phyloP scores from a whole-genome alignment of 2,888 invertebrate genomes.

The Lepidonotus clava region DNA sequence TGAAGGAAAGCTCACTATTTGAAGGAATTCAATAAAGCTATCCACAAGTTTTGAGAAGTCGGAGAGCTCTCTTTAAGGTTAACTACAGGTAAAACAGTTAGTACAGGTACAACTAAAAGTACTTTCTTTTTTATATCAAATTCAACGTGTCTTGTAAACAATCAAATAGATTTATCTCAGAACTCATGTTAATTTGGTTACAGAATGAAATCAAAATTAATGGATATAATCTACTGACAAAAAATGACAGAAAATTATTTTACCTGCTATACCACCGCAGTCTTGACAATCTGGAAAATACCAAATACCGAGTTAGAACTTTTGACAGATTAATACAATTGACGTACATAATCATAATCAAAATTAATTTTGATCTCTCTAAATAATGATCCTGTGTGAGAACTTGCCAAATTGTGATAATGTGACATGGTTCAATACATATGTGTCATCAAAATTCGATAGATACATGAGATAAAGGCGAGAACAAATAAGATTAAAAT shows the following conservation, averaged over 20 bases:
- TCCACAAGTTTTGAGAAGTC: neutral
- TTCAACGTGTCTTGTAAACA: neutral
- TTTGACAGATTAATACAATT: too few species aligned
- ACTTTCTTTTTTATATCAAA: neutral
- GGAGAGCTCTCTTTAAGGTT: neutral
- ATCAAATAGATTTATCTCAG: neutral
- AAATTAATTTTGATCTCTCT: too few species aligned
- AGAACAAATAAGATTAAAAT: too few species aligned
- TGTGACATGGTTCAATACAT: too few species aligned
- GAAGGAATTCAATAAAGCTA: neutral
- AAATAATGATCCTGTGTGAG: too few species aligned
- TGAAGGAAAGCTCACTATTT: neutral
- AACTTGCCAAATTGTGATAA: too few species aligned
- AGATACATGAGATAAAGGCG: too few species aligned
- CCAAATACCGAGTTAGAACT: too few species aligned
- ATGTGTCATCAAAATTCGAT: too few species aligned
- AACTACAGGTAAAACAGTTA: neutral
- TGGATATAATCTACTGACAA: neutral
- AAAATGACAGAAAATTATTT: neutral
- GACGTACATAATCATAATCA: too few species aligned
- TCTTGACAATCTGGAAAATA: neutral
- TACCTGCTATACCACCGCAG: conserved; percentile 34
- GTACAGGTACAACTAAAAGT: neutral
- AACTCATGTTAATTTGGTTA: neutral
- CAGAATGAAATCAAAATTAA: neutral